Evolutionary conservation across 53 echinoderm and acorn worm species (phyloP), one percentile per base, ranked within the genome.

Genomic region (Pentamera pediparva): DNA sequence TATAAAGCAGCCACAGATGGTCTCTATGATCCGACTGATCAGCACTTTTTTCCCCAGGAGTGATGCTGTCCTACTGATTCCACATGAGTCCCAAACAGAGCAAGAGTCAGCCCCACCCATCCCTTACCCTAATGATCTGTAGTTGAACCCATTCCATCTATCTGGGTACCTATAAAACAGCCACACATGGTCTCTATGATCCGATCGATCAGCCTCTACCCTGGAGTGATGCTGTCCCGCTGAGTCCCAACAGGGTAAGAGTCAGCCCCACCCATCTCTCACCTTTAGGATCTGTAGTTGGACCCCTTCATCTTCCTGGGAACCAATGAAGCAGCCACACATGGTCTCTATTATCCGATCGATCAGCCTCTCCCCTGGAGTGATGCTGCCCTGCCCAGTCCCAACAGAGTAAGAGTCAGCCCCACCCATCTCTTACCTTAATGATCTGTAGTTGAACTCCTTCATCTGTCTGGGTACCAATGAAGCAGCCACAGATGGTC

Each of bases 391-490:
- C n/a, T n/a, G n/a, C n/a, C n/a, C n/a, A n/a, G n/a, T n/a, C n/a
- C n/a, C n/a, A n/a, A n/a, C n/a, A n/a, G n/a, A n/a, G n/a, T n/a
- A n/a, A n/a, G n/a, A n/a, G n/a, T n/a, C n/a, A n/a, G n/a, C n/a
- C n/a, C n/a, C n/a, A n/a, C n/a, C n/a, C n/a, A n/a, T n/a, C n/a
- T n/a, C n/a, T 48, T 77, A 96, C 96, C 86, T 92, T 98, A 19
- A 98, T 98, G 55, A 98, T 98, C 39, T 98, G 98, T 28, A 98
- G 83, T 67, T 98, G 98, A 32, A 98, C 98, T 3, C 98, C 98
- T 78, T 98, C 98, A 64, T 98, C 98, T n/a, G 98, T 98, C 84
- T 98, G 98, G 2, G 98, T 98, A 33, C 98, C 98, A 41, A 98
- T 91, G 59, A 98, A 98, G 40, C 98, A 98, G 15, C 92, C 91